Conservation (phyloP, 2,888 invertebrate species). For the Aromia moschata region DNA sequence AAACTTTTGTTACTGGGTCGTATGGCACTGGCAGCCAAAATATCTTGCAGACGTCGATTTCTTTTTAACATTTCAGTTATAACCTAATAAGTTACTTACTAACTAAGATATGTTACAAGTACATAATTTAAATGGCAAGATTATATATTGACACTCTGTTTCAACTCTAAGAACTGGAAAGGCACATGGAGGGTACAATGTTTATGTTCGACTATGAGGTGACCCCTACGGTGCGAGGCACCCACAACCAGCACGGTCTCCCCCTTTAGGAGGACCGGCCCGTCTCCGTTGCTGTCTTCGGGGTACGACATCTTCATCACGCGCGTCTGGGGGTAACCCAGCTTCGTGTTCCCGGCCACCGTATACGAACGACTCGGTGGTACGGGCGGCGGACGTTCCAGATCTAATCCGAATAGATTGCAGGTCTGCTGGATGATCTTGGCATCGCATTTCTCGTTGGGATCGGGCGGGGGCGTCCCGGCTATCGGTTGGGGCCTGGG, state of each 20-base stretch:
- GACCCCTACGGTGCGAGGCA: conserved; percentile 85
- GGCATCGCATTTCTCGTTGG: conserved; percentile 85
- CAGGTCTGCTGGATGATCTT: conserved; percentile 91
- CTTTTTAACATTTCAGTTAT: conserved; percentile 4
- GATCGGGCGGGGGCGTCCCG: conserved; percentile 86
- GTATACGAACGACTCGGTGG: conserved; percentile 92
- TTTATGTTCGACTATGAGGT: conserved; percentile 86
- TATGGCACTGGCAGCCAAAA: conserved; percentile 22
- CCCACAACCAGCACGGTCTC: conserved; percentile 89
- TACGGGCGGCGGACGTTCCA: conserved; percentile 91
- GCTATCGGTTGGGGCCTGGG: conserved; percentile 91
- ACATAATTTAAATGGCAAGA: conserved; percentile 39
- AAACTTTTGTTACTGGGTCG: not conserved
- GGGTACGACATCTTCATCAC: conserved; percentile 91
- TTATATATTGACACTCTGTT: conserved; percentile 64
- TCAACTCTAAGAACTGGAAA: conserved; percentile 83
- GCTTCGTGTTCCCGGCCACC: conserved; percentile 87
- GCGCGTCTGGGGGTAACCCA: conserved; percentile 92
- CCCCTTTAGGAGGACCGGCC: conserved; percentile 77
- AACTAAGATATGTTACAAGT: conserved; percentile 25
- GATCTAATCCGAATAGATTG: conserved; percentile 87
- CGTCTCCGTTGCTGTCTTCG: conserved; percentile 66
- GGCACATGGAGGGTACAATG: conserved; percentile 77
- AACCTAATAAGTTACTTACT: conserved; percentile 24
- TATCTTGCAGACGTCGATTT: conserved; percentile 1